Evolutionary conservation across 1,140 invertebrate species (phyloP), one percentile per base, ranked within the genome.

Genomic region (Drosophila grimshawi): DNA sequence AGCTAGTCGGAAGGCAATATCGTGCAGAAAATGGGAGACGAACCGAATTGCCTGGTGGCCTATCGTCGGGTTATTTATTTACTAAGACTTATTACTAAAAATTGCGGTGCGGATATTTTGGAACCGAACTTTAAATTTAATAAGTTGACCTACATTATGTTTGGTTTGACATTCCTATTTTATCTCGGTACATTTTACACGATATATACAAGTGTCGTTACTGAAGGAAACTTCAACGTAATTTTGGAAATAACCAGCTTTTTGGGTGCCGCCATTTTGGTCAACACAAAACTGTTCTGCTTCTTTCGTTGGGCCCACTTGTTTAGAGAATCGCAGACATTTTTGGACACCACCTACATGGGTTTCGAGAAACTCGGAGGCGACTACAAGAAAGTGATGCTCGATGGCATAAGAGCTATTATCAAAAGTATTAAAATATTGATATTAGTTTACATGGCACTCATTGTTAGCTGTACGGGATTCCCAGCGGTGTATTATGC

Each of bases 1-100:
- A 51, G 8, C 27, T 32, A 5, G 29, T 33, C 29, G 7, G 29
- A 51, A 33, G 49, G 7, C 2, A 3, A 10, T 3, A 29, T 39
- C 35, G 32, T 10, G 8, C 5, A 39, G 8, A 30, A 35, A 4
- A 5, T 5, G 8, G 8, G 30, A 3, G 7, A 19, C 4, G n/a
- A 66, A 35, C 2, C 19, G 19, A 45, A 33, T 5, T 68, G 65
- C 48, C n/a, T 68, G 8, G 2, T 8, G 51, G 48, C 37, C 2
- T 69, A 61, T 55, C 46, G 66, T 55, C 55, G 56, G 4, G 53
- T 61, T n/a, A 60, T 61, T n/a, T 30, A 60, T 33, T n/a, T 72
- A 6, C 19, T 63, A 5, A 32, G 62, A 8, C 19, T 64, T 32
- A 64, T 61, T 30, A 53, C 61, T n/a, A 11, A 19, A 6, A n/a